Percentiles rank a stretch among this genome's conserved stretches.
Conservation (phyloP, 2,888 invertebrate species). For the Stenichneumon culpator region DNA sequence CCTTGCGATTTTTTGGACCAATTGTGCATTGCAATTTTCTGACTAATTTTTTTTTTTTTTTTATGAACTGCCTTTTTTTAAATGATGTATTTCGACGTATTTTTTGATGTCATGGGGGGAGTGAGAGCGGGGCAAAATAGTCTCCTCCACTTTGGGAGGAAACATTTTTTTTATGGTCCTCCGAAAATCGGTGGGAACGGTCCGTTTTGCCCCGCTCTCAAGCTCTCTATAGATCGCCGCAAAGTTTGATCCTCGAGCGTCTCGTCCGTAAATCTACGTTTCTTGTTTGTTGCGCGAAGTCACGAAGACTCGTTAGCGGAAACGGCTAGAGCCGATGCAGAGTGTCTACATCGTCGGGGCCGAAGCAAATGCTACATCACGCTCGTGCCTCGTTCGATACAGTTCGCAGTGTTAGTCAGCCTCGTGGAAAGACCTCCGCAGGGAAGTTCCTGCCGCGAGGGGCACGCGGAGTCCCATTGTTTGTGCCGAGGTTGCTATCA, state of each 20-base stretch:
- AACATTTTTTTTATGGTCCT: too few relatives aligned
- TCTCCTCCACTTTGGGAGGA: too few relatives aligned
- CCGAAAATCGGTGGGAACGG: too few relatives aligned
- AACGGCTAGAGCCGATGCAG: background rate
- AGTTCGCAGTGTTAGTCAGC: conserved; percentile 5
- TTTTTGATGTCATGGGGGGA: too few relatives aligned
- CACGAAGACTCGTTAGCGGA: conserved; percentile 16
- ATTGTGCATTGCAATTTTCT: too few relatives aligned
- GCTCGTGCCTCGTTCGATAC: conserved; percentile 34
- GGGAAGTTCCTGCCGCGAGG: conserved; percentile 15
- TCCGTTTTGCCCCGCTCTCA: too few relatives aligned
- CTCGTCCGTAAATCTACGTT: background rate
- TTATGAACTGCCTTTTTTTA: too few relatives aligned
- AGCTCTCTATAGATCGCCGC: too few relatives aligned
- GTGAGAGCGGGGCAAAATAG: too few relatives aligned
- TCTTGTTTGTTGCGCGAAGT: conserved; percentile 6
- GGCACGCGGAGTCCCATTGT: conserved; percentile 58
- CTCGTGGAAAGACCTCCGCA: conserved; percentile 2
- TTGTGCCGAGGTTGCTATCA: conserved; percentile 73
- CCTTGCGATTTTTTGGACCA: too few relatives aligned
- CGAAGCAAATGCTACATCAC: background rate
- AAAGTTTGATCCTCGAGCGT: conserved; percentile 3
- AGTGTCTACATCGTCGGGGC: background rate
- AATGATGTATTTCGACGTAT: too few relatives aligned
- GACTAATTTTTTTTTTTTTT: too few relatives aligned